Evolutionary conservation across 2,888 invertebrate genomes (phyloP), one percentile per base, ranked within the genome.

Genomic region (Antheraea assamensis): DNA sequence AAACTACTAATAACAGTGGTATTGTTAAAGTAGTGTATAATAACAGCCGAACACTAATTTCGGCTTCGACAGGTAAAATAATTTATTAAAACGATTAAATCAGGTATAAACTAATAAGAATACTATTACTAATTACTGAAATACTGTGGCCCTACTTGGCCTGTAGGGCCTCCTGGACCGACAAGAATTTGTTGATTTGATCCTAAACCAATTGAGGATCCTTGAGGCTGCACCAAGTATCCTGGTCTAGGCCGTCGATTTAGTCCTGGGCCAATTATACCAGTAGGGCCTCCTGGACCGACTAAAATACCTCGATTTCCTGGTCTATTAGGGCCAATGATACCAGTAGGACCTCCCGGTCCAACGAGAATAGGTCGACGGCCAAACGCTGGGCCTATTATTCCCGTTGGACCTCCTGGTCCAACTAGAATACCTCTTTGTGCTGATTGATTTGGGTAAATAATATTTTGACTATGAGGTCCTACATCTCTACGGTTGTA

Each of bases 121-220:
- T 75, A 76, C 75, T 74, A 42, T 72, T 79, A 72, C 88, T 82
- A 95, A 88, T 84, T 88, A 86, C 95, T 95, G 73, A 94, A 95
- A 77, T 82, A 88, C 70, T 84, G 83, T 0, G 92, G 90, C 5
- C 94, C 90, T 74, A 91, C 87, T 19, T 80, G 80, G 4, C 92
- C 93, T 0, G 90, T 89, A 31, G 92, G 92, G 2, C 93, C 93
- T 0, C 94, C 95, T 1, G 95, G 95, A 2, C 95, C 95, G 8
- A 82, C 81, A 15, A 85, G 76, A 19, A 86, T 70, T 27, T 78
- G 82, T n/a, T 86, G 82, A 27, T 82, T 77, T 27, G 87, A 85
- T 15, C 90, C 87, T 58, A 87, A 85, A 52, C 79, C 76, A 1
- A 88, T 90, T 0, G 88, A 88, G 3, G 90, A 90, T 10, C 92